Base-by-base conservation (phyloP, 1,140 invertebrate species). In the Drosophila virilis region DNA sequence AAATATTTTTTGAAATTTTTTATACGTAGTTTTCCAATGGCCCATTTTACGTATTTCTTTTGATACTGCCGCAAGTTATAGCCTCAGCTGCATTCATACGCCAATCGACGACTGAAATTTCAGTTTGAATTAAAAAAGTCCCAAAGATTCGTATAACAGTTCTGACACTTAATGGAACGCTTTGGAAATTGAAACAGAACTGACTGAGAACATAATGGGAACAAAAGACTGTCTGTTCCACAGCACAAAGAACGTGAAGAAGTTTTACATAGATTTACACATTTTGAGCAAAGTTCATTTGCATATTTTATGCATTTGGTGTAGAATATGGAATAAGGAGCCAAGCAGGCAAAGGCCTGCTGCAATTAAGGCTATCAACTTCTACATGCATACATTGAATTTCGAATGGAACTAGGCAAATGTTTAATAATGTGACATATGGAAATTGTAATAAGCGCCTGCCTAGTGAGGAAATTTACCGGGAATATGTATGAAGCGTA, bases 301-400 rank as follows among this genome's bases (percentile, higher is more conserved):
- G 79, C 82, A 85, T 85, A 88, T 82, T 85, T 81, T 78, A 81
- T 76, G 77, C 82, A 88, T 82, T 77, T 69, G 8, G 28, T 50
- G 37, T 54, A 12, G 51, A 40, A 33, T 6, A 33, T 8, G 17
- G 46, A 38, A 13, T 6, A 32, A 38, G n/a, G 6, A 32, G 22
- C 51, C 17, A 17, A 42, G 8, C 6, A 38, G 46, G 8, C n/a
- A 55, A 17, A 66, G 13, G 32, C 45, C 57, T 66, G 66, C 45
- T 65, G 74, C 85, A 85, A 85, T 85, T 85, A 73, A 62, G 81
- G 78, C 75, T 85, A 85, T 86, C 78, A 86, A 66, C 74, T 77
- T 61, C 57, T 65, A 64, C 65, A 72, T 68, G 59, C 65, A 72
- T 69, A 81, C 74, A 60, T 72, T 78, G 69, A 69, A 75, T 81